phyloP scores from a whole-genome alignment of 2,113 vertebrate species.

The Sander vitreus region DNA sequence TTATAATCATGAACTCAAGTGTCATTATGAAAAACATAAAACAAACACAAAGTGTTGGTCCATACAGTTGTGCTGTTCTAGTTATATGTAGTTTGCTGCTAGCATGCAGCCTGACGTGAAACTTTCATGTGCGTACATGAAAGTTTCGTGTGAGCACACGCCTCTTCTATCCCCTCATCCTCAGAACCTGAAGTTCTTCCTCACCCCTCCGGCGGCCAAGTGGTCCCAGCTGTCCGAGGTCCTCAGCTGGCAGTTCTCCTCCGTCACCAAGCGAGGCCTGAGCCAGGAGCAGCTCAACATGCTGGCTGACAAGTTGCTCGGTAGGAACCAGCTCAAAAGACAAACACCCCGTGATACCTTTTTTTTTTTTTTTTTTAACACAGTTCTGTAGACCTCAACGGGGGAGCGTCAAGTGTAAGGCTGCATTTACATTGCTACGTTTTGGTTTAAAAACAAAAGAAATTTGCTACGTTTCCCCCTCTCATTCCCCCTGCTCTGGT shows the following conservation, averaged over 20 bases:
- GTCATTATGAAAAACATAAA: no score
- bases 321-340: slow-evolving; percentile 69
- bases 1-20: no score
- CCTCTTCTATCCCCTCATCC: slow-evolving; percentile 10
- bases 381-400: background rate
- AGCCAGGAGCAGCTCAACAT: slow-evolving; percentile 93
- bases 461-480: no score
- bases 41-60: no score
- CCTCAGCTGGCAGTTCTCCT: slow-evolving; percentile 96
- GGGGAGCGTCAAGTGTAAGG: background rate
- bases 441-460: no score
- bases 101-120: no score
- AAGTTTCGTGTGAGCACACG: no score
- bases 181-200: slow-evolving; percentile 94
- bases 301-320: slow-evolving; percentile 92
- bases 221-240: slow-evolving; percentile 92
- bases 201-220: slow-evolving; percentile 86
- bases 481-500: no score
- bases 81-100: no score
- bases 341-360: background rate
- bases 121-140: no score
- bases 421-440: no score
- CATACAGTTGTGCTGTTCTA: no score
- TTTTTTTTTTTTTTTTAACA: background rate
- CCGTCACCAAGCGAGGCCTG: slow-evolving; percentile 90